Base-by-base conservation (phyloP, 2,888 invertebrate genomes). In the Plebejus anna region DNA sequence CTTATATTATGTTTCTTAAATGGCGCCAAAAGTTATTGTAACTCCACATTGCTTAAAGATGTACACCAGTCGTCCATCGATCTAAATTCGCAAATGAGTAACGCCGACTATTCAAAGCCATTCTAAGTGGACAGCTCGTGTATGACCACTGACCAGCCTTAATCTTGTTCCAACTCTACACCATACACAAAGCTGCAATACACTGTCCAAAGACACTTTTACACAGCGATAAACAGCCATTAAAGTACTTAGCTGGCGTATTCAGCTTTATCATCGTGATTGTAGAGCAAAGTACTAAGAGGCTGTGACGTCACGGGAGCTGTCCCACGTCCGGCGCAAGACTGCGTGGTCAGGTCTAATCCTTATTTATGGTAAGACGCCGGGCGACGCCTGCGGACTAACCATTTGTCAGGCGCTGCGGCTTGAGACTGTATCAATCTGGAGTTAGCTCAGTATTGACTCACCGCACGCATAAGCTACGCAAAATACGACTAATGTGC, bases 341-440 rank as follows among this genome's bases (percentile, higher is more conserved):
- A 90, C 90, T 89, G 85, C 86, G 90, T 91, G 92, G 92, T 91
- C 90, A 88, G 86, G 79, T 82, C 78, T 84, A 94, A 94, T 94
- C 94, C 94, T 94, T 93, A 94, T 94, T 94, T 94, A 94, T 94
- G 89, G 94, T 90, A 92, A 92, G 92, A 92, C 88, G 92, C 87
- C 86, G 82, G 85, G 86, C 89, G 88, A 90, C 89, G 92, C 92
- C 91, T 91, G 89, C 85, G 84, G 86, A 88, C 92, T 89, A 85
- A 87, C 91, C 88, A 93, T 93, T 93, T 90, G 89, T 93, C 92
- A 92, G 86, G 83, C 86, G 85, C 82, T 83, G 85, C 85, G 83
- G 80, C 83, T 84, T 83, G 81, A 81, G 83, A 84, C 86, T 83
- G 88, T 86, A 93, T 93, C 93, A 92, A 93, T 93, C 93, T 91